These are phyloP conservation scores for Exaiptasia diaphana DNA, from an alignment of 64 coral and sea anemone species.

Conservation along the genomic window DNA sequence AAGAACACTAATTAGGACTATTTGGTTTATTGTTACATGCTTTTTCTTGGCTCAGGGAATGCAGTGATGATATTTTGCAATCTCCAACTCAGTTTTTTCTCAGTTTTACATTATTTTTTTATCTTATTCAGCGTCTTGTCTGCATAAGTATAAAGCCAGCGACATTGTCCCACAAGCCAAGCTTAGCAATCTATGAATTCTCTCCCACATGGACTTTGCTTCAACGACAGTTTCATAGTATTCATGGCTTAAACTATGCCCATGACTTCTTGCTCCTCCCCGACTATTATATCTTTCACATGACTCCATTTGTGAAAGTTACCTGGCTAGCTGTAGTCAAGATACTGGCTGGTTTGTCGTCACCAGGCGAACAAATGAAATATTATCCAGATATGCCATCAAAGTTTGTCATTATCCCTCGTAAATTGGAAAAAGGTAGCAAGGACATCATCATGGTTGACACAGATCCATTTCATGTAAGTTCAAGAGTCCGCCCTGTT, in stretches of 20 bases:
- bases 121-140: slow-evolving; percentile 58
- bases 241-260: slow-evolving; percentile 68
- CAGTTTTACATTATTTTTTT: neutral
- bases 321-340: slow-evolving; percentile 35
- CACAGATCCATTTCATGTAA: slow-evolving; percentile 89
- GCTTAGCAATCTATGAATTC: slow-evolving; percentile 78
- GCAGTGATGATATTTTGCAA: too few relatives aligned
- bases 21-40: too few relatives aligned
- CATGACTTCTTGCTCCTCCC: slow-evolving; percentile 82
- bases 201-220: slow-evolving; percentile 48
- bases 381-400: slow-evolving; percentile 74
- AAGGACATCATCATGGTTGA: slow-evolving; percentile 58
- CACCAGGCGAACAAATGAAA: slow-evolving; percentile 79
- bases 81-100: too few relatives aligned
- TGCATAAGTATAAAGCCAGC: slow-evolving; percentile 76
- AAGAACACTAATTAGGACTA: too few relatives aligned
- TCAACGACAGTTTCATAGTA: slow-evolving; percentile 64
- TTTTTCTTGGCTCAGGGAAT: too few relatives aligned
- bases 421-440: slow-evolving; percentile 7
- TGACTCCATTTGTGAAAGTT: slow-evolving; percentile 77
- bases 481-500: slow-evolving; percentile 5
- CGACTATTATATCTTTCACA: slow-evolving; percentile 82
- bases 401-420: slow-evolving; percentile 86
- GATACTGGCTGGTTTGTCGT: slow-evolving; percentile 62
- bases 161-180: slow-evolving; percentile 19